Evolutionary conservation across 2,888 invertebrate genomes (phyloP).

Genomic region (Chloroclystis v-ata): DNA sequence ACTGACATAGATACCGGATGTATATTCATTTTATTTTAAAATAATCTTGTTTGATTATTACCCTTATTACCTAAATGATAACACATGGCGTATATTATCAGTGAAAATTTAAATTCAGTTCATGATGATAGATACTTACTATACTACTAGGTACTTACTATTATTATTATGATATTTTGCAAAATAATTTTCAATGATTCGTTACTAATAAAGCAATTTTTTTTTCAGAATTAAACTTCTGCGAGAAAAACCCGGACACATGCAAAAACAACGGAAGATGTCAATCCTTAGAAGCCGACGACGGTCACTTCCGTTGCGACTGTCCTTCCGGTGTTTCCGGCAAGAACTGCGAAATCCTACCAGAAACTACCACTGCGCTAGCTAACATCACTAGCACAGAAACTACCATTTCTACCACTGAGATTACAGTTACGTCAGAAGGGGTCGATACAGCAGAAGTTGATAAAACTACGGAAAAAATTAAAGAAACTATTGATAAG

Average conservation of each 20-base stretch:
- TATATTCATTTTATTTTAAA: no score
- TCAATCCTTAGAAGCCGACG: constrained; percentile 85
- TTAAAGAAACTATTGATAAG: constrained; percentile 1
- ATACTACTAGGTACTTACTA: no score
- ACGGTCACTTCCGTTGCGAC: constrained; percentile 86
- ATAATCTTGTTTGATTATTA: no score
- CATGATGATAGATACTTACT: no score
- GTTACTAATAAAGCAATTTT: no score
- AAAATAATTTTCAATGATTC: no score
- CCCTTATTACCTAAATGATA: no score
- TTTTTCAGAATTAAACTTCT: constrained; percentile 85
- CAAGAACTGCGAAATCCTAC: constrained; percentile 83
- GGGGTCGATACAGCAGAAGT: constrained; percentile 16
- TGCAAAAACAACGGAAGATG: constrained; percentile 91
- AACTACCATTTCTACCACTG: constrained; percentile 24
- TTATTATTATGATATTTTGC: no score
- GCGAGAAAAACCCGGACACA: constrained; percentile 84
- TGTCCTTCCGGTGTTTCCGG: constrained; percentile 87
- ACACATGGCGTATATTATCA: no score
- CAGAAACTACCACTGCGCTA: constrained; percentile 45
- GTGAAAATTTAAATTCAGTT: no score
- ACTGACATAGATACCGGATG: no score
- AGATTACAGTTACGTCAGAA: constrained; percentile 20
- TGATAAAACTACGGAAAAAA: constrained; percentile 16
- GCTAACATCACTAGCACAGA: constrained; percentile 30